Conservation (phyloP, 2,888 invertebrate genomes). For the Chrysolina haemoptera region DNA sequence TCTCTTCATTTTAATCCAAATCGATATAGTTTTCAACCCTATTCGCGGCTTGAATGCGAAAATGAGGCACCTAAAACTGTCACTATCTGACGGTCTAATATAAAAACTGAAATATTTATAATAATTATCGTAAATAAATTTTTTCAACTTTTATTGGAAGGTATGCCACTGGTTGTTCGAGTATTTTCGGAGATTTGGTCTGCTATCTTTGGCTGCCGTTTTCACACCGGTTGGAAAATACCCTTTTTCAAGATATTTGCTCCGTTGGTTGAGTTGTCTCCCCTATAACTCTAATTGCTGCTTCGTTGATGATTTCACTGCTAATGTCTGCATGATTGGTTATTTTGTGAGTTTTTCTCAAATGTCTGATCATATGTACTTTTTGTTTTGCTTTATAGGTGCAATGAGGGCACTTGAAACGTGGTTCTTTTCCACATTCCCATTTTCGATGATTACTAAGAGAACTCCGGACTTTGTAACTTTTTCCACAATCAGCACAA, state of each 20-base stretch:
- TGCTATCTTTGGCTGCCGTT: too few species aligned
- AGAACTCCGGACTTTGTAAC: constrained; percentile 45
- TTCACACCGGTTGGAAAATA: background rate
- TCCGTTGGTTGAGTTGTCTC: background rate
- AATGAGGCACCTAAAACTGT: too few species aligned
- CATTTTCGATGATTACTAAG: constrained; percentile 45
- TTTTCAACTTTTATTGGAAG: too few species aligned
- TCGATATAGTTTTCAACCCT: too few species aligned
- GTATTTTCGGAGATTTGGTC: too few species aligned
- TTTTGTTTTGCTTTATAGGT: constrained; percentile 83
- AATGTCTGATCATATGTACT: constrained; percentile 84
- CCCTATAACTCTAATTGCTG: constrained; percentile 2
- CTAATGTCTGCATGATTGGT: constrained; percentile 16
- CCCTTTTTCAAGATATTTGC: background rate
- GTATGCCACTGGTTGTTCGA: too few species aligned
- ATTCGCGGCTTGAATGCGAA: too few species aligned
- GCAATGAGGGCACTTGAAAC: constrained; percentile 68
- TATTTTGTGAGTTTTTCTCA: constrained; percentile 67
- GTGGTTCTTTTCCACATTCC: constrained; percentile 50
- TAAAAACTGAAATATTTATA: too few species aligned
- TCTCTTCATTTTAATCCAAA: too few species aligned
- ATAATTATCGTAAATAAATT: too few species aligned
- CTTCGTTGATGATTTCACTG: constrained; percentile 23
- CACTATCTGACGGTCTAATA: too few species aligned
- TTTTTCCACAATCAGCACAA: constrained; percentile 43